Conservation (phyloP, 2,888 invertebrate genomes). For the Prosopocoilus inquinatus region DNA sequence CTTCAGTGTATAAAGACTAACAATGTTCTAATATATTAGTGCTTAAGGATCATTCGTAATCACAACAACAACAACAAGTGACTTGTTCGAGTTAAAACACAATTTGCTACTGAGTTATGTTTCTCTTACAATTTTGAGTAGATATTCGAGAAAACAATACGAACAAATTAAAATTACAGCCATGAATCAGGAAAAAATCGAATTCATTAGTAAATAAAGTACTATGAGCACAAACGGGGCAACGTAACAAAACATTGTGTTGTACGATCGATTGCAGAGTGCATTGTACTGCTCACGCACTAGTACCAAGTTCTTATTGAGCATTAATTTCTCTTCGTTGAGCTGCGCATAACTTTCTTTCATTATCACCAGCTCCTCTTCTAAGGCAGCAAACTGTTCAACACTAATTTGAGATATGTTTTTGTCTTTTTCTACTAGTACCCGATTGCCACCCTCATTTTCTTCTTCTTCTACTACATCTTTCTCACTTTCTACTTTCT, state of each 20-base stretch:
- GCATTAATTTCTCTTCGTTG: conserved; percentile 60
- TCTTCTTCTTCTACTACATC: conserved; percentile 34
- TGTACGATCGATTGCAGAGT: conserved; percentile 59
- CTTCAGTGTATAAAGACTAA: background rate
- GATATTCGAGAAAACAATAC: conserved; percentile 46
- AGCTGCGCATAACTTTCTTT: conserved; percentile 71
- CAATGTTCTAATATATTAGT: background rate
- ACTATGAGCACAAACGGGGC: conserved; percentile 59
- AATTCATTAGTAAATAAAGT: conserved; percentile 61
- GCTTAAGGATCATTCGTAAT: background rate
- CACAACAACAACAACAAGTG: conserved; percentile 1
- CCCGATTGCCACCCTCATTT: conserved; percentile 27
- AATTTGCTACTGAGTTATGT: conserved; percentile 29
- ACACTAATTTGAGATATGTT: conserved; percentile 30
- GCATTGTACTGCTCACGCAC: conserved; percentile 61
- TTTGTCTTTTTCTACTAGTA: conserved; percentile 7
- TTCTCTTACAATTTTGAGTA: conserved; percentile 46
- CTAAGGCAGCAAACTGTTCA: conserved; percentile 62
- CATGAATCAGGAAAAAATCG: conserved; percentile 63
- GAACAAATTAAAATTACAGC: conserved; percentile 51
- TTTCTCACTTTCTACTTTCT: conserved; percentile 16
- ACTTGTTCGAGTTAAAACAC: background rate
- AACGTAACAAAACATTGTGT: conserved; percentile 59
- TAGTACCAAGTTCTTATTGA: conserved; percentile 60
- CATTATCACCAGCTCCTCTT: conserved; percentile 71